Evolutionary conservation across 2,113 vertebrate genomes (phyloP).

Genomic region (Anser brachyrhynchus): DNA sequence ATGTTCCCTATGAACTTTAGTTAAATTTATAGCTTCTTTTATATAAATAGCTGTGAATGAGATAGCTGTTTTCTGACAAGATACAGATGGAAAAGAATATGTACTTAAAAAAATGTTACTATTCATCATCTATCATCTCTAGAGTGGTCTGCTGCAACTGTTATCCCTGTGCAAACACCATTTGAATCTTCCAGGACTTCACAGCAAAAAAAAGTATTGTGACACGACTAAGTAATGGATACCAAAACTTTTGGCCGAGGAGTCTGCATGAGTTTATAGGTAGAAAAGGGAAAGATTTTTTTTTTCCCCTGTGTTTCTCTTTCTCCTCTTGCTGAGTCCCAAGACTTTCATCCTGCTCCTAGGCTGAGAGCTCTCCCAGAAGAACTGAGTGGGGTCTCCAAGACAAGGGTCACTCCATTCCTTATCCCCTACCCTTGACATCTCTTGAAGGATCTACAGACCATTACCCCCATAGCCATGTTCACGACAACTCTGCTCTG

Average conservation of each 20-base stretch:
- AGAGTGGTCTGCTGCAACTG: not conserved
- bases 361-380: not conserved
- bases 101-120: not conserved
- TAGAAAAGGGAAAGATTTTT: not conserved
- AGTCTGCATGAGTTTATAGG: not conserved
- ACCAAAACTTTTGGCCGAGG: not conserved
- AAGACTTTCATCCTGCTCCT: not conserved
- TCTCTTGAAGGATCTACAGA: not conserved
- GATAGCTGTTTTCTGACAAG: not conserved
- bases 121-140: not conserved
- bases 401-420: not conserved
- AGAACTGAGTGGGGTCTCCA: not conserved
- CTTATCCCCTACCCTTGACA: not conserved
- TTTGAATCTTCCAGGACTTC: not conserved
- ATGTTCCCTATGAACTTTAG: not conserved
- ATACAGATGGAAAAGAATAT: not conserved
- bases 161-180: not conserved
- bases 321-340: not conserved
- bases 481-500: not conserved
- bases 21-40: not conserved
- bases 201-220: not conserved
- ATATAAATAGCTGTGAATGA: constrained; percentile 5
- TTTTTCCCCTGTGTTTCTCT: not conserved
- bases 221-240: not conserved
- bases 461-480: not conserved